A percentile compares a stretch with the other conserved stretches of the same genome.
Evolutionary conservation across 2,888 invertebrate species (phyloP).

Genomic region (Galerucella pusilla): DNA sequence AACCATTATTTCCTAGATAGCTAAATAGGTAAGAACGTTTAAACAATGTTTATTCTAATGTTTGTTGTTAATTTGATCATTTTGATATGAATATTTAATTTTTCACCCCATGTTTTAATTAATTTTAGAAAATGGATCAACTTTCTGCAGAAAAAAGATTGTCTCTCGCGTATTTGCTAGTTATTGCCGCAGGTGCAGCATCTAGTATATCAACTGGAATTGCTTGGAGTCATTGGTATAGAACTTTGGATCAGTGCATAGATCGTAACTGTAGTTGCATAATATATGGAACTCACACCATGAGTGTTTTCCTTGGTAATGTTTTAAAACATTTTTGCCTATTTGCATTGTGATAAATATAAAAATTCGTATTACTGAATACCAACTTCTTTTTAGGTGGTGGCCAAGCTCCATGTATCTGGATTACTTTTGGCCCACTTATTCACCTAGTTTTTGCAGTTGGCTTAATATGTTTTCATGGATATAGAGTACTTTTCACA

Average conservation of each 20-base stretch:
- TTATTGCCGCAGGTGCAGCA: constrained; percentile 55
- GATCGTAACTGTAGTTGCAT: constrained; percentile 78
- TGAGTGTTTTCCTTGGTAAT: constrained; percentile 69
- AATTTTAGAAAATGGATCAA: constrained; percentile 54
- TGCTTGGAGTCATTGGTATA: constrained; percentile 77
- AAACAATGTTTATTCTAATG: neutral
- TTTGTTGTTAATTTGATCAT: neutral
- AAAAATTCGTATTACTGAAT: no score
- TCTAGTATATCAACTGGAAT: constrained; percentile 69
- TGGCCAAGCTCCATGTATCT: constrained; percentile 73
- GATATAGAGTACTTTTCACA: constrained; percentile 70
- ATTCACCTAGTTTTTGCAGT: constrained; percentile 73
- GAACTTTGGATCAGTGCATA: constrained; percentile 74
- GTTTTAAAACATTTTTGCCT: constrained; percentile 25
- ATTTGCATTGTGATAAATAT: no score
- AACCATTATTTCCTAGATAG: no score
- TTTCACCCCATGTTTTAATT: neutral
- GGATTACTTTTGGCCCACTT: constrained; percentile 75
- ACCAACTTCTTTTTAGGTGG: constrained; percentile 67
- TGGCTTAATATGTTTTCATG: constrained; percentile 75
- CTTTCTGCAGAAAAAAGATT: constrained; percentile 58
- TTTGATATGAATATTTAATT: neutral
- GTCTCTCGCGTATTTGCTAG: constrained; percentile 57
- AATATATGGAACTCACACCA: constrained; percentile 72
- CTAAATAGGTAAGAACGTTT: neutral